phyloP scores from a whole-genome alignment of 2,113 vertebrate genomes.

The Picathartes gymnocephalus region DNA sequence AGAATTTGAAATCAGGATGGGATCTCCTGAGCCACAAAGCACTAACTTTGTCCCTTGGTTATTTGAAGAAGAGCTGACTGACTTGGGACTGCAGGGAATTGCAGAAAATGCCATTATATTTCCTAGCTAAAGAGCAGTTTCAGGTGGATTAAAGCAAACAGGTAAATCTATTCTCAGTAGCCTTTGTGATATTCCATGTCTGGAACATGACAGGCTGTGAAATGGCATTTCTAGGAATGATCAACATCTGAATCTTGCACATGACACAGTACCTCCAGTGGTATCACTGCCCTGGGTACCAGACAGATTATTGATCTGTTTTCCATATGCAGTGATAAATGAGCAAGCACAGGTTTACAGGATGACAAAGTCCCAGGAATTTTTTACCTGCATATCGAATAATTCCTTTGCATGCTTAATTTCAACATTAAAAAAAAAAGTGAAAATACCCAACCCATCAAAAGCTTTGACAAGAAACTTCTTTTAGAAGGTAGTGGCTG shows the following conservation, averaged over 20 bases:
- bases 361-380: neutral
- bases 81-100: neutral
- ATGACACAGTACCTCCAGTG: neutral
- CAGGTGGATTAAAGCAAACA: neutral
- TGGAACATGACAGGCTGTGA: neutral
- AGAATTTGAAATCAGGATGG: neutral
- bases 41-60: neutral
- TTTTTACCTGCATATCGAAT: neutral
- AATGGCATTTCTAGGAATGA: neutral
- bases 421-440: neutral
- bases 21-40: neutral
- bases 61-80: neutral
- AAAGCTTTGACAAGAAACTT: neutral
- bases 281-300: neutral
- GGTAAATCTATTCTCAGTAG: neutral
- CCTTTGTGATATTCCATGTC: neutral
- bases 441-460: neutral
- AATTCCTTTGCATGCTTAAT: neutral
- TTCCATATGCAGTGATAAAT: neutral
- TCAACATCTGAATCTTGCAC: neutral
- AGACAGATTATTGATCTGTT: neutral
- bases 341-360: neutral
- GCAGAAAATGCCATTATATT: neutral
- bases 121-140: neutral
- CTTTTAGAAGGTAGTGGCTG: neutral